Evolutionary conservation across 2,797 vertebrate genomes (phyloP).

Genomic region (Chloroceryle inda): DNA sequence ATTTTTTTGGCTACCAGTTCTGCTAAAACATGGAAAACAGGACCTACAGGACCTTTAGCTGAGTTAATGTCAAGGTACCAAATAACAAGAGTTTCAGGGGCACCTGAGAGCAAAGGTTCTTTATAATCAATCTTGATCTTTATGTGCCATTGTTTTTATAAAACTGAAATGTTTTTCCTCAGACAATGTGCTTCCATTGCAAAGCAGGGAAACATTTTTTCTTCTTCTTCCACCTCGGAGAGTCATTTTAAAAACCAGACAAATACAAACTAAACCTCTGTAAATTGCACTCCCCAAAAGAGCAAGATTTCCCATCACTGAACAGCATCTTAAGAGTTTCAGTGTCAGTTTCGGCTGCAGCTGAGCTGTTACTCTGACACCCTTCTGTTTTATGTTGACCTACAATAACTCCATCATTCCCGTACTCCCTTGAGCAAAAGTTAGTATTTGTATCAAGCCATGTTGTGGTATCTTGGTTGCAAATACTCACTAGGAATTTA

Average conservation of each 20-base stretch:
- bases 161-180: background rate
- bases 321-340: background rate
- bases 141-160: background rate
- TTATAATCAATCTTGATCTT: background rate
- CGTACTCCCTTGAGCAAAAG: background rate
- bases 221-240: background rate
- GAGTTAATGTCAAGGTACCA: background rate
- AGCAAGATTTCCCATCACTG: background rate
- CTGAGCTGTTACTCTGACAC: background rate
- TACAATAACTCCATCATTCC: background rate
- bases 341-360: background rate
- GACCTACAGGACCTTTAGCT: background rate
- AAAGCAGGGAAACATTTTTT: background rate
- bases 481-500: conserved; percentile 14
- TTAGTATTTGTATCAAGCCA: conserved; percentile 3
- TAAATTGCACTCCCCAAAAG: background rate
- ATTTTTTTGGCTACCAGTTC: background rate
- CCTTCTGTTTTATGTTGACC: background rate
- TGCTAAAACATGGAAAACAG: background rate
- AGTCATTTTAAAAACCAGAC: background rate
- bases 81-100: background rate
- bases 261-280: background rate
- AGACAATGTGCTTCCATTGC: background rate
- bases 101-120: background rate
- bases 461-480: background rate